phyloP scores from a whole-genome alignment of 1,140 invertebrate species.

The Pseudobourletiella spinata region DNA sequence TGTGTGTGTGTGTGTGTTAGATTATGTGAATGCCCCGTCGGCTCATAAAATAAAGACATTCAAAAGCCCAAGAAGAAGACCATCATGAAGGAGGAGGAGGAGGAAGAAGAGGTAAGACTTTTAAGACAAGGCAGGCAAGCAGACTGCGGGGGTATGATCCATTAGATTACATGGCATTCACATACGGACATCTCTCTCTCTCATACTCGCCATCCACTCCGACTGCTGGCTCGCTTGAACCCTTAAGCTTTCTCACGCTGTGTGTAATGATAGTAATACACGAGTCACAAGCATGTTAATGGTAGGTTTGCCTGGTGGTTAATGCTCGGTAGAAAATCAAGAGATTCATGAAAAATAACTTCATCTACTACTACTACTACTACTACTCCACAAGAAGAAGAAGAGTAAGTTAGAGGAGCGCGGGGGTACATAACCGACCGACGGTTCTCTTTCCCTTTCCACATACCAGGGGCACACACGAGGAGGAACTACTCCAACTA shows the following conservation, averaged over 20 bases:
- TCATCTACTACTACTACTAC: too few species aligned
- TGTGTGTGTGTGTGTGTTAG: too few species aligned
- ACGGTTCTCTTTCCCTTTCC: background rate
- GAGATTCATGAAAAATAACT: slow-evolving; percentile 18
- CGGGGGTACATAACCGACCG: background rate
- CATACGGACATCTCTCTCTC: background rate
- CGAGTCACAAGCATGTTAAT: slow-evolving; percentile 26
- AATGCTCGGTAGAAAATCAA: slow-evolving; percentile 18
- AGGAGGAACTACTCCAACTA: too few species aligned
- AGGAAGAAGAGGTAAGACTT: background rate
- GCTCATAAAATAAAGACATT: slow-evolving; percentile 9
- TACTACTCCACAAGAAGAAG: too few species aligned
- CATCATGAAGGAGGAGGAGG: background rate
- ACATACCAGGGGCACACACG: too few species aligned
- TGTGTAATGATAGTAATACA: slow-evolving; percentile 29
- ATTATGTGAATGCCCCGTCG: too few species aligned
- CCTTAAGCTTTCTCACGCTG: slow-evolving; percentile 32
- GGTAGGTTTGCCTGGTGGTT: slow-evolving; percentile 24
- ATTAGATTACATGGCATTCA: background rate
- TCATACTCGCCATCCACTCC: too few species aligned
- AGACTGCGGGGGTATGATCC: background rate
- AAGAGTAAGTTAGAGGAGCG: too few species aligned
- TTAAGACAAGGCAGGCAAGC: too few species aligned
- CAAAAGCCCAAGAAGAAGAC: background rate
- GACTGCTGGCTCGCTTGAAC: too few species aligned